Conservation (phyloP, 2,113 vertebrate species). For the Xenotilapia caudafasciata region DNA sequence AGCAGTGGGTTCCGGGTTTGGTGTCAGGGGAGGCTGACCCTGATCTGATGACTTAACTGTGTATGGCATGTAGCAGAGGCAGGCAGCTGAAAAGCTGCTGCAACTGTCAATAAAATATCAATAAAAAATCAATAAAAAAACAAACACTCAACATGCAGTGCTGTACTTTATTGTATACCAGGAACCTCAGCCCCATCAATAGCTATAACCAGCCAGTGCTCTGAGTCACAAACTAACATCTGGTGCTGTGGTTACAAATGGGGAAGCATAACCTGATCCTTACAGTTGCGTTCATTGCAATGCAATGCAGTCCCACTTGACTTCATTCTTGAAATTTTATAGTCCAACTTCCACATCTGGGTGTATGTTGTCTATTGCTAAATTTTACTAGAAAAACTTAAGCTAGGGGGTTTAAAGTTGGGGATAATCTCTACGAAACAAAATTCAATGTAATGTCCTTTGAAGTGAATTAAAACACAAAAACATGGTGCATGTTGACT, state of each 20-base stretch:
- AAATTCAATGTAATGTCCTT: no score
- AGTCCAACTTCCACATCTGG: not conserved
- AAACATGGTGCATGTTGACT: not conserved
- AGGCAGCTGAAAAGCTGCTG: not conserved
- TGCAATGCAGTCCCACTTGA: not conserved
- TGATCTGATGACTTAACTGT: not conserved
- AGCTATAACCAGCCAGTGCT: no score
- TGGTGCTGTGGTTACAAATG: no score
- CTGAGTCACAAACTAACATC: no score
- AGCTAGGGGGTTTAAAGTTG: not conserved
- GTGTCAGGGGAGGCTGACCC: not conserved
- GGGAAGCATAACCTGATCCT: no score
- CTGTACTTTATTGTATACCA: not conserved
- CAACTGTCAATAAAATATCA: not conserved
- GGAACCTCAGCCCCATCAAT: not conserved
- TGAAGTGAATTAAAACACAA: not conserved
- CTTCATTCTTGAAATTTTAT: not conserved
- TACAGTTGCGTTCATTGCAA: no score
- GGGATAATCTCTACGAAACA: not conserved
- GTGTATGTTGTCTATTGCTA: not conserved
- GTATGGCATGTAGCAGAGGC: not conserved
- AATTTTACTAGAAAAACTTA: not conserved
- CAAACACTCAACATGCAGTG: not conserved
- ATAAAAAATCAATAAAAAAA: not conserved
- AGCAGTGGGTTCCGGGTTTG: rapidly evolving